phyloP scores from a whole-genome alignment of 2,888 invertebrate species.

The Patella ulyssiponensis region DNA sequence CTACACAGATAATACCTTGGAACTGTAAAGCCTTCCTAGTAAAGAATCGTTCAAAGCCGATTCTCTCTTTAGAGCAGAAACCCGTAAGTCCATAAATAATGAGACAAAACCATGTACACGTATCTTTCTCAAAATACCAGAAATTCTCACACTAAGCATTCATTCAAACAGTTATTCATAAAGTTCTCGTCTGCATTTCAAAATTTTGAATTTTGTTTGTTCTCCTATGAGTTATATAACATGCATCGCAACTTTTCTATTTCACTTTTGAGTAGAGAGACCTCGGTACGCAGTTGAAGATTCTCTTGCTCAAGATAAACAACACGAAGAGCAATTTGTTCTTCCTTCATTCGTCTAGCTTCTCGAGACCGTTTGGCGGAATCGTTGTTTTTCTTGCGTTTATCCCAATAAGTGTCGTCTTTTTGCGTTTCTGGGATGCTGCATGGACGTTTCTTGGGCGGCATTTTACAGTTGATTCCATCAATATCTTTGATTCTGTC shows the following conservation, averaged over 20 bases:
- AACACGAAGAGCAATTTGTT: conserved; percentile 63
- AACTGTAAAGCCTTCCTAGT: too few species aligned
- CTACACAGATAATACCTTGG: too few species aligned
- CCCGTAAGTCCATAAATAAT: too few species aligned
- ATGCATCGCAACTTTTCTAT: conserved; percentile 66
- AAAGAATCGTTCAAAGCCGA: too few species aligned
- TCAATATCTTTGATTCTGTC: conserved; percentile 16
- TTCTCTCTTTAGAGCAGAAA: too few species aligned
- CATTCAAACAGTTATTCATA: too few species aligned
- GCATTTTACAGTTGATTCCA: conserved; percentile 33
- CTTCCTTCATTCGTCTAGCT: conserved; percentile 69
- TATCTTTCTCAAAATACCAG: too few species aligned
- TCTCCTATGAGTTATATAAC: conserved; percentile 59
- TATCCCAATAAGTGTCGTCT: conserved; percentile 71
- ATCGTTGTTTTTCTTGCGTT: conserved; percentile 73
- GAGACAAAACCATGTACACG: too few species aligned
- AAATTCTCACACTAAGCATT: too few species aligned
- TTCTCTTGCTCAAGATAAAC: conserved; percentile 70
- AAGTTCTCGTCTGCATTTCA: too few species aligned
- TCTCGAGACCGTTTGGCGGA: conserved; percentile 72
- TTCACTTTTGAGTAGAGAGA: conserved; percentile 64
- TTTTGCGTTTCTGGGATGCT: conserved; percentile 60
- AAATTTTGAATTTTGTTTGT: too few species aligned
- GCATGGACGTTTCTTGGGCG: conserved; percentile 60
- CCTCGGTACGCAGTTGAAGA: conserved; percentile 68